A percentile compares a stretch with the other conserved stretches of the same genome.
Conservation (phyloP, 2,888 invertebrate species). For the Andrena haemorrhoa region DNA sequence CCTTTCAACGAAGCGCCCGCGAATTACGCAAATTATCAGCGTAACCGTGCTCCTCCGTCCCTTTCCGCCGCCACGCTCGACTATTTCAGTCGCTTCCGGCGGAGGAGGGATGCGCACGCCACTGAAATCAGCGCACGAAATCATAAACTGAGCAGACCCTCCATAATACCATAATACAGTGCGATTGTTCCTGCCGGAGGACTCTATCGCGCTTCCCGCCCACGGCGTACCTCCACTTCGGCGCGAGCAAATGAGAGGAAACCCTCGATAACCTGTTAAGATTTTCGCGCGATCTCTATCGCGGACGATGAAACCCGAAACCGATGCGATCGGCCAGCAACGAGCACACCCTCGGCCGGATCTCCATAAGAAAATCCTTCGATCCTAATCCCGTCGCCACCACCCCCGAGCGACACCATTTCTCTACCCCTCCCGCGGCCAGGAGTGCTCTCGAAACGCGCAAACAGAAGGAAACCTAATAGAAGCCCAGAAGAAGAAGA, state of each 20-base stretch:
- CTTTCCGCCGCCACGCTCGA: slow-evolving; percentile 26
- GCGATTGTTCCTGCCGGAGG: neutral
- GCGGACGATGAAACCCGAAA: no score
- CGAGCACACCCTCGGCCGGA: neutral
- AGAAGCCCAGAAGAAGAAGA: slow-evolving; percentile 47
- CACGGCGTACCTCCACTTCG: no score
- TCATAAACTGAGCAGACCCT: slow-evolving; percentile 11
- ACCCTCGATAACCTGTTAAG: no score
- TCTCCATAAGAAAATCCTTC: slow-evolving; percentile 37
- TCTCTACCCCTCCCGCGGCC: neutral
- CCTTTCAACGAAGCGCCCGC: slow-evolving; percentile 40
- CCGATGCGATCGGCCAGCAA: neutral
- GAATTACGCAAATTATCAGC: slow-evolving; percentile 70
- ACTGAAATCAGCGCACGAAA: slow-evolving; percentile 29
- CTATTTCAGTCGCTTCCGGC: slow-evolving; percentile 46
- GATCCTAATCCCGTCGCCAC: slow-evolving; percentile 52
- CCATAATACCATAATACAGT: slow-evolving; percentile 19
- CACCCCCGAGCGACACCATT: slow-evolving; percentile 20
- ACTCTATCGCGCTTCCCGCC: neutral
- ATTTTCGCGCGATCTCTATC: no score
- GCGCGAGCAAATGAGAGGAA: no score
- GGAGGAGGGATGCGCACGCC: neutral
- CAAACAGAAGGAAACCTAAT: slow-evolving; percentile 53
- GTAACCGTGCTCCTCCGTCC: slow-evolving; percentile 53
- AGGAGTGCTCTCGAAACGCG: slow-evolving; percentile 49